These are phyloP conservation scores for Bryconaethiops microstoma DNA, from an alignment of 2,797 vertebrate species.

Conservation along the genomic window DNA sequence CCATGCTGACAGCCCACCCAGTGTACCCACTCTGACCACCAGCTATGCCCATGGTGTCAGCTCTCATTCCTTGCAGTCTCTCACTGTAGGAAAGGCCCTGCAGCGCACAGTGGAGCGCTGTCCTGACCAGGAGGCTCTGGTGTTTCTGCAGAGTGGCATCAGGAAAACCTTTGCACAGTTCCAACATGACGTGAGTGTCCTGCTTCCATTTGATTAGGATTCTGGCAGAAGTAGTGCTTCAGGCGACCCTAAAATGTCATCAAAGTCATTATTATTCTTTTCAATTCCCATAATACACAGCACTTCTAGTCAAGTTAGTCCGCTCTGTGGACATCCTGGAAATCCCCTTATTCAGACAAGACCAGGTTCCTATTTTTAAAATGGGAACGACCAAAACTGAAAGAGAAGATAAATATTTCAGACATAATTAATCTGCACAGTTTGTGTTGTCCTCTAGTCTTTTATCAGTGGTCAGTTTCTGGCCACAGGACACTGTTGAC, in stretches of 20 bases:
- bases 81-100: conserved; percentile 80
- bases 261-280: neutral
- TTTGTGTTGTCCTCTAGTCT: too few species aligned
- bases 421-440: too few species aligned
- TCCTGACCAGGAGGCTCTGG: conserved; percentile 83
- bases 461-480: too few species aligned
- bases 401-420: too few species aligned
- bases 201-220: neutral
- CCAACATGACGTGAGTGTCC: conserved; percentile 83
- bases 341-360: too few species aligned
- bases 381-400: too few species aligned
- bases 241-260: neutral
- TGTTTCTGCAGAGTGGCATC: conserved; percentile 75
- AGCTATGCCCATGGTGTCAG: conserved; percentile 84
- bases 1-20: conserved; percentile 65
- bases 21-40: conserved; percentile 69
- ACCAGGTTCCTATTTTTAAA: too few species aligned
- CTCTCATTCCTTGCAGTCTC: conserved; percentile 61
- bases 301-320: neutral
- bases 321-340: neutral
- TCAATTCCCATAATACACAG: too few species aligned
- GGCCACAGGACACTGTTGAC: too few species aligned
- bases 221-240: neutral
- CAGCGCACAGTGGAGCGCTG: conserved; percentile 67
- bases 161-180: conserved; percentile 88